Evolutionary conservation across 2,797 vertebrate species (phyloP), one percentile per base, ranked within the genome.

Genomic region (Channallabes apus): DNA sequence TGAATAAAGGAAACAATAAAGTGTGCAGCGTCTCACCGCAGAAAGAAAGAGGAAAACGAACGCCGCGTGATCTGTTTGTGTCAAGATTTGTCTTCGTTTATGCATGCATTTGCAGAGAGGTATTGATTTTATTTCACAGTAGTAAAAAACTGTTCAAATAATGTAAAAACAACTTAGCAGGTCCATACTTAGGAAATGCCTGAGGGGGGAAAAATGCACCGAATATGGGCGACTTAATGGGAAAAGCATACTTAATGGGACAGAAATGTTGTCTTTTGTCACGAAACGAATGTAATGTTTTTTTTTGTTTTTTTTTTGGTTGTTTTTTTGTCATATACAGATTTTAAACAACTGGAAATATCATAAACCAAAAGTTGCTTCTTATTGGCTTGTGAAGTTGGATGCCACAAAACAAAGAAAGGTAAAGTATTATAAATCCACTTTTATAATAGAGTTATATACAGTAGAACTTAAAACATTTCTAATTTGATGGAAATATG

Each of bases 301-400:
- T 12, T 9, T 46, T 78, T 35, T 35, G 35, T 35, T n/a, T n/a
- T 41, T 38, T 38, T 79, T 67, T 27, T 38, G 58, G 69, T 67
- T 27, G 69, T 67, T 27, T 1, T 1, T 75, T 76, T 85, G 86
- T 86, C n/a, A 72, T 65, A n/a, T 89, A 87, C 91, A 99, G 98
- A 99, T 99, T 88, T 95, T 97, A 35, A 98, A 98, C 93, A 99
- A 99, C 91, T 99, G 98, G 98, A 98, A 97, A 86, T 95, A 96
- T 89, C 97, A 99, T 92, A 99, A 99, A 95, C 94, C 97, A 93
- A 99, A 98, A 93, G 97, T 99, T 83, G 98, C 98, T 83, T 98
- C 98, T 29, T 99, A 96, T 86, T 99, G 98, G 98, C 93, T 99
- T 72, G 96, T 98, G 92, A 99, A 99, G 94, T 91, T 99, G 93